phyloP scores from a whole-genome alignment of 2,888 invertebrate genomes.

The Anthophora plumipes region DNA sequence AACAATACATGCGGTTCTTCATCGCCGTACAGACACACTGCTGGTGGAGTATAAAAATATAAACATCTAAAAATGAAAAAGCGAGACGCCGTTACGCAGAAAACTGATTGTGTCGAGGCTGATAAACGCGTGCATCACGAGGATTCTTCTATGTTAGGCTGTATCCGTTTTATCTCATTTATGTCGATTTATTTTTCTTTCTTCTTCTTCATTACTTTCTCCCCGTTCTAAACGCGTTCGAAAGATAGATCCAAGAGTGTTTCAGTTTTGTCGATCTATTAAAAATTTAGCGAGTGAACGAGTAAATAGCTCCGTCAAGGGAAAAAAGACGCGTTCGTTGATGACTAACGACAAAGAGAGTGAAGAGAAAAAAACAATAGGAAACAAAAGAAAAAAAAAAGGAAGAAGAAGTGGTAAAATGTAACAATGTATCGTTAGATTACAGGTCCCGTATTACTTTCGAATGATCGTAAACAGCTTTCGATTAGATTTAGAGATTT shows the following conservation, averaged over 20 bases:
- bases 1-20: constrained; percentile 83
- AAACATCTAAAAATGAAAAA: constrained; percentile 80
- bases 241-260: not conserved
- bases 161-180: constrained; percentile 5
- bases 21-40: constrained; percentile 77
- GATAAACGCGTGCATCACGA: constrained; percentile 41
- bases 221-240: constrained; percentile 8
- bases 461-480: not conserved
- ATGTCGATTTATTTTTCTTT: too few relatives aligned
- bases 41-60: constrained; percentile 83
- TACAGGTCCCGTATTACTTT: not conserved
- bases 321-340: not conserved
- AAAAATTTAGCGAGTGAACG: constrained; percentile 50
- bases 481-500: not conserved
- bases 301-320: not conserved
- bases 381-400: not conserved
- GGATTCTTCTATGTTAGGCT: constrained; percentile 49
- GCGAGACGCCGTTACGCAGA: constrained; percentile 68
- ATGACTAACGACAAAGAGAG: too few relatives aligned
- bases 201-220: not conserved
- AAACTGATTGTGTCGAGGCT: constrained; percentile 69
- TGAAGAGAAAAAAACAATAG: not conserved
- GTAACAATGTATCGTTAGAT: not conserved
- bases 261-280: constrained; percentile 43
- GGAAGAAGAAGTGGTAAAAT: not conserved